Conservation (phyloP, 2,113 vertebrate genomes). For the Xyrauchen texanus region DNA sequence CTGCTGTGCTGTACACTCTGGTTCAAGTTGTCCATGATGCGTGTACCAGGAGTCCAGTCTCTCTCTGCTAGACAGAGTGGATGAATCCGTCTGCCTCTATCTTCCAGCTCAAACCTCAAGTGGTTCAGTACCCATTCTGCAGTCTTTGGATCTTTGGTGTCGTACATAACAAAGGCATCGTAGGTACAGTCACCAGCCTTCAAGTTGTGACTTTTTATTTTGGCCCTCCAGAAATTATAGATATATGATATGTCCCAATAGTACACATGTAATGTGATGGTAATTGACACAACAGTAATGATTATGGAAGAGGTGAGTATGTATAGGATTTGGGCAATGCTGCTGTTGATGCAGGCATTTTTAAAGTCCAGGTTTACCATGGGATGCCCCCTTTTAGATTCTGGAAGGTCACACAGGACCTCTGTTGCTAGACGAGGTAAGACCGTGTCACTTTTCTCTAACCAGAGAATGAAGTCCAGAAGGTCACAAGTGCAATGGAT, state of each 20-base stretch:
- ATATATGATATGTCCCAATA: slow-evolving; percentile 65
- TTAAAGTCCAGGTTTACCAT: slow-evolving; percentile 54
- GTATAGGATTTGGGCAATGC: slow-evolving; percentile 50
- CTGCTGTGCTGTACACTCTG: slow-evolving; percentile 68
- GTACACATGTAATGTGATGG: slow-evolving; percentile 62
- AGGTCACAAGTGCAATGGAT: slow-evolving; percentile 67
- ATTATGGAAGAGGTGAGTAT: slow-evolving; percentile 60
- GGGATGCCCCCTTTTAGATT: slow-evolving; percentile 55
- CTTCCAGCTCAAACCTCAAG: slow-evolving; percentile 63
- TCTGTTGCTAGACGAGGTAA: slow-evolving; percentile 60
- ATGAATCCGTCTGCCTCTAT: slow-evolving; percentile 52
- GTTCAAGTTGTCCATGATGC: slow-evolving; percentile 67
- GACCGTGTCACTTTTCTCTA: slow-evolving; percentile 57
- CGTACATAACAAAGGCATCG: slow-evolving; percentile 63
- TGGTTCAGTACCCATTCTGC: slow-evolving; percentile 63
- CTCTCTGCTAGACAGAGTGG: slow-evolving; percentile 59
- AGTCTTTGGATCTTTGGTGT: slow-evolving; percentile 60
- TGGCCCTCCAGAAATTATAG: slow-evolving; percentile 56
- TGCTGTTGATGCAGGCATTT: slow-evolving; percentile 57
- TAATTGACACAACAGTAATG: slow-evolving; percentile 36
- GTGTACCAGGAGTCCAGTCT: slow-evolving; percentile 61
- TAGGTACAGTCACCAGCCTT: slow-evolving; percentile 45
- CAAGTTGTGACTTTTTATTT: slow-evolving; percentile 48
- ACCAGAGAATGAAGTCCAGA: slow-evolving; percentile 66
- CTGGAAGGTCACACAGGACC: slow-evolving; percentile 58